phyloP scores from a whole-genome alignment of 2,113 vertebrate genomes.

The Redunca redunca region DNA sequence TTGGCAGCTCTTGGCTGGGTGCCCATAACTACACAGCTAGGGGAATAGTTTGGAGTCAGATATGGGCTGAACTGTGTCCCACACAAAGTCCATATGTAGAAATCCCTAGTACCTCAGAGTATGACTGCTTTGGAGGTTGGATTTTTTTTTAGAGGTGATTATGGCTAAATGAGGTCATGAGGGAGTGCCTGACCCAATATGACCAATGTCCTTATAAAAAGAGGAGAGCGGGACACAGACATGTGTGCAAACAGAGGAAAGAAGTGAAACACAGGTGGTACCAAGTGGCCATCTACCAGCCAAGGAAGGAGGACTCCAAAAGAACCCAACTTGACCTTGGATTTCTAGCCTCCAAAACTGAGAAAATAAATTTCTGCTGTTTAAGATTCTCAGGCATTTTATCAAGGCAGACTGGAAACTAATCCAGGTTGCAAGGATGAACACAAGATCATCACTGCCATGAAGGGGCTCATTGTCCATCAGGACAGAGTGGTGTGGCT shows the following conservation, averaged over 20 bases:
- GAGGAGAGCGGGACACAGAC: background rate
- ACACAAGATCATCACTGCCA: background rate
- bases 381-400: background rate
- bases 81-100: background rate
- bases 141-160: background rate
- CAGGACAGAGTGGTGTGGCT: background rate
- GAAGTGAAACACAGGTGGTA: background rate
- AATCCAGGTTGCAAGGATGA: background rate
- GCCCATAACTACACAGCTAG: background rate
- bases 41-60: background rate
- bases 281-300: background rate
- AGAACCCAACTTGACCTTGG: background rate
- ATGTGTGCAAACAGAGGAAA: background rate
- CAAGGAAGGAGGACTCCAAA: background rate
- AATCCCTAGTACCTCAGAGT: background rate
- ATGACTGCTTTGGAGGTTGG: background rate
- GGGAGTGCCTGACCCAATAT: background rate
- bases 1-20: background rate
- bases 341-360: background rate
- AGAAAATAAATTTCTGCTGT: background rate
- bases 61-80: background rate
- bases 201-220: background rate
- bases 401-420: background rate
- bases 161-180: background rate
- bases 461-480: background rate